These are phyloP conservation scores for Rhodeus uyekii DNA, from an alignment of 2,797 vertebrate species.

Conservation along the genomic window DNA sequence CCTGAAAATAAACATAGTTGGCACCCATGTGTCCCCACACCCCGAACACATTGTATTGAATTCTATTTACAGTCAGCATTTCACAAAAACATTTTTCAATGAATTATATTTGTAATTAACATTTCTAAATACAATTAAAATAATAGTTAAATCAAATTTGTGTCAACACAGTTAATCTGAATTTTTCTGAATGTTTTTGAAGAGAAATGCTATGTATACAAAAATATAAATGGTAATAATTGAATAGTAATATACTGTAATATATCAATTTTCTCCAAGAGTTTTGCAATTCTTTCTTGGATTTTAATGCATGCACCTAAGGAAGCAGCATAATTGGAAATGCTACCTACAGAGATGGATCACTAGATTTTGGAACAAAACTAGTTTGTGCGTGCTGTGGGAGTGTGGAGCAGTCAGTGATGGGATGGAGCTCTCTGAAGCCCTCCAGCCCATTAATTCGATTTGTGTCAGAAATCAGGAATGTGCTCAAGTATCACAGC, in stretches of 20 bases:
- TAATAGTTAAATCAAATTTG: not conserved
- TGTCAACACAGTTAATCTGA: too few relatives aligned
- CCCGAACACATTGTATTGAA: not conserved
- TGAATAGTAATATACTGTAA: not conserved
- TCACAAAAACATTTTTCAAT: too few relatives aligned
- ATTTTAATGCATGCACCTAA: not conserved
- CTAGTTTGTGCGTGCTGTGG: conserved; percentile 49
- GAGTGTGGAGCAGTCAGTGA: conserved; percentile 34
- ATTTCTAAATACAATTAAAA: too few relatives aligned
- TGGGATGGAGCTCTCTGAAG: conserved; percentile 54
- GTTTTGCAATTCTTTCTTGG: not conserved
- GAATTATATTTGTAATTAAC: not conserved
- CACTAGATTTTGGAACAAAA: not conserved
- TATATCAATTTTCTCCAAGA: not conserved
- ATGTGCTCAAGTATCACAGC: conserved; percentile 96
- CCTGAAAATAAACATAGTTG: not conserved
- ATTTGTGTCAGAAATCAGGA: conserved; percentile 97
- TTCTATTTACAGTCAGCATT: too few relatives aligned
- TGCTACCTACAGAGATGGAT: not conserved
- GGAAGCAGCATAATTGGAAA: conserved; percentile 1
- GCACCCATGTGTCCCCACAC: not conserved
- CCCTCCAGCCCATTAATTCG: conserved; percentile 93
- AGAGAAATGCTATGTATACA: too few relatives aligned
- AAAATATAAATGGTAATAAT: not conserved
- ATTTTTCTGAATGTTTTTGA: too few relatives aligned